phyloP scores from a whole-genome alignment of 2,113 vertebrate genomes.

The Megatriorchis doriae region DNA sequence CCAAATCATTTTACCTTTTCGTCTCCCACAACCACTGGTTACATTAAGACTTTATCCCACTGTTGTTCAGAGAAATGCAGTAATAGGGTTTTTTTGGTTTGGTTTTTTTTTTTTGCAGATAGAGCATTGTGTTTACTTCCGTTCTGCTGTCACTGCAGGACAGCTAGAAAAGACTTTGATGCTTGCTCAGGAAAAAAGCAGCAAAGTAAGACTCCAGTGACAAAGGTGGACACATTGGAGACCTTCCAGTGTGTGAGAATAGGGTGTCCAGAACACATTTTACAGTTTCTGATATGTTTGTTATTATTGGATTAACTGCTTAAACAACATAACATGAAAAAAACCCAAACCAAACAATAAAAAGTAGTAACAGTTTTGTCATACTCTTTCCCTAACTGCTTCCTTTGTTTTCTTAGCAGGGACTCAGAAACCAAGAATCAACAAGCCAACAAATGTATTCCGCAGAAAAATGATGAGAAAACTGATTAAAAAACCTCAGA shows the following conservation, averaged over 20 bases:
- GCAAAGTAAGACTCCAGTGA: not conserved
- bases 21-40: not conserved
- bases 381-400: not conserved
- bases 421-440: not conserved
- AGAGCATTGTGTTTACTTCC: not conserved
- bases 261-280: not conserved
- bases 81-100: not conserved
- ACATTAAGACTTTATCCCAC: not conserved
- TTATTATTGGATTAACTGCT: not conserved
- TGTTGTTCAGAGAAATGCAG: not conserved
- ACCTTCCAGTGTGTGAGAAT: not conserved
- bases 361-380: not conserved
- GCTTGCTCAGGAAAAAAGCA: not conserved
- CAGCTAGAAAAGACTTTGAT: not conserved
- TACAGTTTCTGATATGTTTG: not conserved
- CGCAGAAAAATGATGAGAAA: constrained; percentile 21
- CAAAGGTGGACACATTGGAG: not conserved
- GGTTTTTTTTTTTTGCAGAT: too few relatives aligned
- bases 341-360: not conserved
- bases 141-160: not conserved
- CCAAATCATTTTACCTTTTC: not conserved
- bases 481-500: not conserved
- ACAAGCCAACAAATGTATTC: not conserved
- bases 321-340: not conserved
- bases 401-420: constrained; percentile 51